Conservation (phyloP, 2,888 invertebrate species). For the Trimorus sp. region DNA sequence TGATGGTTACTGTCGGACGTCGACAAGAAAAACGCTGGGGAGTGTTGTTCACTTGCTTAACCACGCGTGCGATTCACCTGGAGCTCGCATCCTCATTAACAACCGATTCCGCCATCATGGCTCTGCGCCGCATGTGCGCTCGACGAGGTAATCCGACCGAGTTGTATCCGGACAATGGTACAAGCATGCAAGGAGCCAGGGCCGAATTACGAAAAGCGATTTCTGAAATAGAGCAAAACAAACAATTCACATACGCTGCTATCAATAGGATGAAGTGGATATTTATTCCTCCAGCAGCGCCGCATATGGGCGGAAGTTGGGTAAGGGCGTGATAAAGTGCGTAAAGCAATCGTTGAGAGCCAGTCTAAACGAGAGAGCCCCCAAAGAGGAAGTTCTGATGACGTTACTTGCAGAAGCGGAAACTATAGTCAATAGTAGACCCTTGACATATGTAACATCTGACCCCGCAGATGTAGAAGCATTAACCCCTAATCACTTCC, state of each 20-base stretch:
- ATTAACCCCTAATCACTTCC: constrained; percentile 73
- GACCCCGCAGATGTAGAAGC: constrained; percentile 69
- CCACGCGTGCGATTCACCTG: constrained; percentile 63
- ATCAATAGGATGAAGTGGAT: not conserved
- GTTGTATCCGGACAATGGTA: constrained; percentile 5
- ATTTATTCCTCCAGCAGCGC: not conserved
- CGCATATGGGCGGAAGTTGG: constrained; percentile 55
- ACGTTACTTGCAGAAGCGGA: not conserved
- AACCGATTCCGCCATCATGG: constrained; percentile 58
- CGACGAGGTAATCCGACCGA: constrained; percentile 1
- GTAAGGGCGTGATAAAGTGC: constrained; percentile 27
- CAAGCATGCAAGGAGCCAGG: constrained; percentile 29
- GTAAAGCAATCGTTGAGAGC: constrained; percentile 35
- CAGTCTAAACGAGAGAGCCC: not conserved
- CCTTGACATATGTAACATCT: constrained; percentile 70
- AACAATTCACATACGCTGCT: not conserved
- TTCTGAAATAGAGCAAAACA: not conserved
- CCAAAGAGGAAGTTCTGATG: not conserved
- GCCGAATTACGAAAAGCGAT: constrained; percentile 34
- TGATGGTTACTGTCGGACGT: constrained; percentile 54
- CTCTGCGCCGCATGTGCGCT: constrained; percentile 46
- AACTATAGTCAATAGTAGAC: constrained; percentile 52
- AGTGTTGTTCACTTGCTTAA: constrained; percentile 65
- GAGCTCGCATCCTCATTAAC: constrained; percentile 51
- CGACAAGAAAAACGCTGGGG: constrained; percentile 67